A percentile compares a stretch with the other conserved stretches of the same genome.
These are phyloP conservation scores for Vanacampus margaritifer DNA, from an alignment of 2,113 vertebrate genomes.

Conservation along the genomic window DNA sequence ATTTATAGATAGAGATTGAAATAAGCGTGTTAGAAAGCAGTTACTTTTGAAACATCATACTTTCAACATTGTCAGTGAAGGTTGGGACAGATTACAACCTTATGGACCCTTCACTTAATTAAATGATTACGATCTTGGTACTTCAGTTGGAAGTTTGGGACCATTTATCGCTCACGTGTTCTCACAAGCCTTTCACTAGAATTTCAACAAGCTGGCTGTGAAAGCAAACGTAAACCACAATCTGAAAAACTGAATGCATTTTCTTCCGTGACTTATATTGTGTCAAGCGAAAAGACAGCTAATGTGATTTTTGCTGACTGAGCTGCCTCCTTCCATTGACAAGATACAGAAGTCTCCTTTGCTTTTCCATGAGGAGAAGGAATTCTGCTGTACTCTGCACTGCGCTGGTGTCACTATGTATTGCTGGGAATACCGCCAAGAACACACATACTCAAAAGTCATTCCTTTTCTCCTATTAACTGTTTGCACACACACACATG, in stretches of 20 bases:
- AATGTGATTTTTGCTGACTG: background rate
- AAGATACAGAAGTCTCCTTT: constrained; percentile 1
- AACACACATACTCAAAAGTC: constrained; percentile 56
- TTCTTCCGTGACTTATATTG: background rate
- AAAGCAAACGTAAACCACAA: background rate
- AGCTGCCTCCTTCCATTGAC: constrained; percentile 3
- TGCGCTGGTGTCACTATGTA: constrained; percentile 61
- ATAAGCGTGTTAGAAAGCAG: background rate
- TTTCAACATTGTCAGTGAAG: background rate
- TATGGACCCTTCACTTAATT: background rate
- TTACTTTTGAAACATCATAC: background rate
- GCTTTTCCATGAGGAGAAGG: constrained; percentile 52
- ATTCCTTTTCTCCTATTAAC: constrained; percentile 63
- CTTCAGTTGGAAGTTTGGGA: background rate
- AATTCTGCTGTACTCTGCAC: constrained; percentile 64
- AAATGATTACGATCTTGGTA: background rate
- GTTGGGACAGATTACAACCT: background rate
- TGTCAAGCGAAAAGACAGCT: background rate
- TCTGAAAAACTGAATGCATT: background rate
- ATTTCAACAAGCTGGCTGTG: background rate
- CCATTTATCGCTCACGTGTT: background rate
- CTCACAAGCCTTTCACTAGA: background rate
- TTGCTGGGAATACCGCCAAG: constrained; percentile 61
- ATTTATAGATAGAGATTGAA: no score
- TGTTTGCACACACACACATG: constrained; percentile 21